Evolutionary conservation across 2,113 vertebrate genomes (phyloP), one percentile per base, ranked within the genome.

Genomic region (Arizona elegans): DNA sequence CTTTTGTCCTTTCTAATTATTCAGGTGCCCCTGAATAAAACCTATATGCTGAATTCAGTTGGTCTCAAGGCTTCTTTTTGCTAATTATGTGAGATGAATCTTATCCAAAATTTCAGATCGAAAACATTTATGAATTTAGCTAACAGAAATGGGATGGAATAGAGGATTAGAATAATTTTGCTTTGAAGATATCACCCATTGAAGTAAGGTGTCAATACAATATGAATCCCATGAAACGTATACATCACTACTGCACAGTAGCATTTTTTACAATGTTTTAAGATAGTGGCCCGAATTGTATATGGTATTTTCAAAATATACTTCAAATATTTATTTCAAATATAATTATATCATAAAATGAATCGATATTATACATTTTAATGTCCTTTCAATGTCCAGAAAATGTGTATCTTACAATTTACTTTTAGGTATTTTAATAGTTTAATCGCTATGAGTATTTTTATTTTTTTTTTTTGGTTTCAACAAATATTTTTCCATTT

Each of bases 401-500:
- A 54, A 87, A 88, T 55, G 15, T 24, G 9, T 59, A 85, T 55
- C 8, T 89, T 56, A 89, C 38, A 52, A 0, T 81, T 81, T 29
- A 2, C 38, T 21, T 92, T 70, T 55, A 38, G 56, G 17, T 55
- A 19, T 11, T 52, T 52, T 33, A 2, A n/a, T 5, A 23, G 1
- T 55, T 58, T 85, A 89, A 38, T 55, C 86, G 38, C 65, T 56
- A 65, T 89, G 29, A 85, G 85, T 90, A 47, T 47, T 4, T 3
- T 43, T 58, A 58, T 70, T 95, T 5, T 33, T 92, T 93, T 47
- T 38, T 33, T 92, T 93, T 47, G n/a, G 91, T 93, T 29, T 92
- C 91, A 95, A 96, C 94, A 92, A 90, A 88, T 92, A 89, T 87
- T 94, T 96, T 93, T 65, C 52, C 96, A 95, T 94, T 95, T 96